Conservation (phyloP, 2,113 vertebrate species). For the Columba janthina region DNA sequence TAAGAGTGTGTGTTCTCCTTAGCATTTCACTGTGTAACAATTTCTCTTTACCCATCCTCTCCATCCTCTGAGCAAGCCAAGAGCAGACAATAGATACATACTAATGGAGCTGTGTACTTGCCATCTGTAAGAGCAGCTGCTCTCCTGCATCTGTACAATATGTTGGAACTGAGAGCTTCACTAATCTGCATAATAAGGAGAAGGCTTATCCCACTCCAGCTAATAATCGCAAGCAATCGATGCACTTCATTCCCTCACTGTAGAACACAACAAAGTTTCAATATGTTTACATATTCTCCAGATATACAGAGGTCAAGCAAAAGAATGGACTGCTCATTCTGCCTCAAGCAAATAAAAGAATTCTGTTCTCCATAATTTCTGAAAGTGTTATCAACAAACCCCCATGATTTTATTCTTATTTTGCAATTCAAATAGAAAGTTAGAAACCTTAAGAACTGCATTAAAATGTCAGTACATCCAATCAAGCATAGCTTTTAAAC, state of each 20-base stretch:
- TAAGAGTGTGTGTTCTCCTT: conserved; percentile 67
- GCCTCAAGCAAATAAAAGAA: conserved; percentile 75
- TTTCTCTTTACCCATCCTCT: conserved; percentile 87
- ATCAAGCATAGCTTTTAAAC: conserved; percentile 49
- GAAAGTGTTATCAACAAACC: conserved; percentile 76
- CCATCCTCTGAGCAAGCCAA: conserved; percentile 89
- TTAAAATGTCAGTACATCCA: conserved; percentile 6
- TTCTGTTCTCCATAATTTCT: conserved; percentile 70
- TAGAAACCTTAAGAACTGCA: neutral
- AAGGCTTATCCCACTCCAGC: conserved; percentile 98
- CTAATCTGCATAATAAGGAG: conserved; percentile 99
- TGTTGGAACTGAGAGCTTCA: conserved; percentile 95
- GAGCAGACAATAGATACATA: conserved; percentile 99
- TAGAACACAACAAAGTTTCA: conserved; percentile 80
- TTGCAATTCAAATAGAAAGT: conserved; percentile 25
- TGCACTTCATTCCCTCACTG: conserved; percentile 98
- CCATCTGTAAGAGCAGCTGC: conserved; percentile 99
- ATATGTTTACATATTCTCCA: conserved; percentile 77
- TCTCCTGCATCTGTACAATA: conserved; percentile 99
- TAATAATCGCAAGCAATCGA: conserved; percentile 98
- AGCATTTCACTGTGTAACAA: conserved; percentile 85
- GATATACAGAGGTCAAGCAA: conserved; percentile 83
- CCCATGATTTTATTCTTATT: neutral
- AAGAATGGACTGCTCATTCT: conserved; percentile 81
- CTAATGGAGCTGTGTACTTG: conserved; percentile 99